Evolutionary conservation across 2,888 invertebrate species (phyloP).

Genomic region (Nomada lathburiana): DNA sequence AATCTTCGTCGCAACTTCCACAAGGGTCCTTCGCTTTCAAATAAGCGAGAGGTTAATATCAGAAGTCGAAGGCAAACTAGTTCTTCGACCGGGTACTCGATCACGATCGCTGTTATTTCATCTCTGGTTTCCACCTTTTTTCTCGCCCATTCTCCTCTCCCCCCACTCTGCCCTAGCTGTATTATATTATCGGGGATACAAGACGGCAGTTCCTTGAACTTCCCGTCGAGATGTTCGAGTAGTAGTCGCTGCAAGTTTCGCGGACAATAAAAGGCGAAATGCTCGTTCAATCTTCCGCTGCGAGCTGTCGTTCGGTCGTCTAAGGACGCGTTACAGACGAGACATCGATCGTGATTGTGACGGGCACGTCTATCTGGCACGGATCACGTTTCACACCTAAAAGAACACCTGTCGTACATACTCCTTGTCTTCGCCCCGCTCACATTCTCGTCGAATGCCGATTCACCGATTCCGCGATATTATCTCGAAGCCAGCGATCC

Average conservation of each 20-base stretch:
- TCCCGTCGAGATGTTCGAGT: conserved; percentile 16
- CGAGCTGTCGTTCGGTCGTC: conserved; percentile 48
- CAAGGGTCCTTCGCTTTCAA: neutral
- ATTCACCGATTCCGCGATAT: neutral
- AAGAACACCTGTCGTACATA: conserved; percentile 63
- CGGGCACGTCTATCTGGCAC: conserved; percentile 5
- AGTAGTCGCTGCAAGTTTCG: conserved; percentile 20
- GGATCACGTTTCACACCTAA: conserved; percentile 60
- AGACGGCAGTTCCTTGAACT: conserved; percentile 11
- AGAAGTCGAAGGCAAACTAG: neutral
- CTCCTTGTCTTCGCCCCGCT: conserved; percentile 33
- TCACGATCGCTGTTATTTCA: conserved; percentile 41
- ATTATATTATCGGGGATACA: conserved; percentile 45
- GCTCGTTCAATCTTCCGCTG: conserved; percentile 55
- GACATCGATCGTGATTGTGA: conserved; percentile 49
- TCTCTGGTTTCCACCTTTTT: conserved; percentile 5
- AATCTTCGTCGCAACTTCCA: neutral
- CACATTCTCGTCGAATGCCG: conserved; percentile 15
- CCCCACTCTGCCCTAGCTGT: neutral
- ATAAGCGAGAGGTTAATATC: conserved; percentile 37
- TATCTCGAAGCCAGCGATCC: neutral
- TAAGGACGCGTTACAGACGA: conserved; percentile 43
- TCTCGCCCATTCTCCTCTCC: neutral
- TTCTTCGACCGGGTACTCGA: conserved; percentile 16
- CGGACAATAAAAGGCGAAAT: conserved; percentile 62